Evolutionary conservation across 1,140 invertebrate species (phyloP).

Genomic region (Elysia chlorotica): DNA sequence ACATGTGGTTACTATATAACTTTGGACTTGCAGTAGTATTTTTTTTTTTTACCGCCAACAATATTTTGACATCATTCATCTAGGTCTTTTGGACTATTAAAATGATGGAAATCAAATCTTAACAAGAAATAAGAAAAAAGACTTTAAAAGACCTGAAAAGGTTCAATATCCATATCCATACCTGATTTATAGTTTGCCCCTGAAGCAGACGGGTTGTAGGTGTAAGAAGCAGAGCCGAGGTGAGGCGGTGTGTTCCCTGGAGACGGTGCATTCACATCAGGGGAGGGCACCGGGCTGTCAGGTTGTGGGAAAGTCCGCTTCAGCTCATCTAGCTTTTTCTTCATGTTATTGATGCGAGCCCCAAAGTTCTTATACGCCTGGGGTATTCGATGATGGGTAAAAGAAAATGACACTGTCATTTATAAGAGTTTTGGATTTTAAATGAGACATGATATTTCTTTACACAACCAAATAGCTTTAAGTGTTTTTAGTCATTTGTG

Average conservation of each 20-base stretch:
- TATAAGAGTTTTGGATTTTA: too few relatives aligned
- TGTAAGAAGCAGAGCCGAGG: slow-evolving; percentile 42
- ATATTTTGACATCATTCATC: not conserved
- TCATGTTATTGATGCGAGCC: slow-evolving; percentile 79
- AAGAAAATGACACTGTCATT: too few relatives aligned
- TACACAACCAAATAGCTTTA: not conserved
- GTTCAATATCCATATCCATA: not conserved
- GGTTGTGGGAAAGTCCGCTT: slow-evolving; percentile 66
- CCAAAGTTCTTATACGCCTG: slow-evolving; percentile 93
- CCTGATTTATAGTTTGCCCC: slow-evolving; percentile 4
- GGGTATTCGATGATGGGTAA: slow-evolving; percentile 23
- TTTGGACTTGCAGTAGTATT: not conserved
- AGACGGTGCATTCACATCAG: slow-evolving; percentile 74
- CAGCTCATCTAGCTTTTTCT: slow-evolving; percentile 82
- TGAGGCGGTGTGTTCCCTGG: slow-evolving; percentile 55
- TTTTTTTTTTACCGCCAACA: not conserved
- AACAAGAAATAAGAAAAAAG: too few relatives aligned
- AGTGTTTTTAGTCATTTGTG: not conserved
- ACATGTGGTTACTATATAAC: too few relatives aligned
- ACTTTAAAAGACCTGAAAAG: not conserved
- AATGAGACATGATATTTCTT: not conserved
- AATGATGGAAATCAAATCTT: too few relatives aligned
- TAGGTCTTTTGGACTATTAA: too few relatives aligned
- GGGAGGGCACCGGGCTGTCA: slow-evolving; percentile 54
- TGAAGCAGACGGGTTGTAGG: slow-evolving; percentile 24